Evolutionary conservation across 2,797 vertebrate genomes (phyloP).

Genomic region (Sebastes vulpes): DNA sequence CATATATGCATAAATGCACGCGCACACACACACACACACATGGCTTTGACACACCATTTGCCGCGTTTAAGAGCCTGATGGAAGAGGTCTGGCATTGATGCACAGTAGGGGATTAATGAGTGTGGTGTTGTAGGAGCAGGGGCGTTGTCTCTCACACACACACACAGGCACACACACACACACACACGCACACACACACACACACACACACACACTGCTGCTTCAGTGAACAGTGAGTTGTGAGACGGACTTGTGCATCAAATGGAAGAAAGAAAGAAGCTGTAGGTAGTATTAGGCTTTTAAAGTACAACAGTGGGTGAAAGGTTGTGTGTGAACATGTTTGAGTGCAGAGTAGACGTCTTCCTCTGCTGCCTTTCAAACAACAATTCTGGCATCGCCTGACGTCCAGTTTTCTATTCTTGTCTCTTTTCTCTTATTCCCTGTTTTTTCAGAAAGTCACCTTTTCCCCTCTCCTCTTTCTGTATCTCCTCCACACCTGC

Average conservation of each 20-base stretch:
- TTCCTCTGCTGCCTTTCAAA: slow-evolving; percentile 11
- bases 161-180: neutral
- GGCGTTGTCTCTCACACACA: slow-evolving; percentile 2
- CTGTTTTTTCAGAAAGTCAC: slow-evolving; percentile 29
- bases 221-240: slow-evolving; percentile 25
- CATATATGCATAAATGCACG: slow-evolving; percentile 52
- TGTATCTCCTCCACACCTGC: slow-evolving; percentile 46
- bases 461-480: slow-evolving; percentile 21
- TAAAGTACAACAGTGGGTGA: neutral
- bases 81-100: slow-evolving; percentile 63
- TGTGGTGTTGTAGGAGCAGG: slow-evolving; percentile 44
- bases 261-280: neutral
- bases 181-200: slow-evolving; percentile 6
- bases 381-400: neutral
- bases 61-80: slow-evolving; percentile 60
- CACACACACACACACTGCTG: neutral
- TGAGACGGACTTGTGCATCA: slow-evolving; percentile 12
- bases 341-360: neutral
- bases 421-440: slow-evolving; percentile 6
- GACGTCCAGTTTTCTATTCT: slow-evolving; percentile 20
- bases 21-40: slow-evolving; percentile 22
- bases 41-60: slow-evolving; percentile 52
- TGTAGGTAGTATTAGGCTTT: neutral
- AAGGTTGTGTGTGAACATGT: neutral
- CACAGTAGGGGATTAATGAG: slow-evolving; percentile 71